Base-by-base conservation (phyloP, 2,888 invertebrate genomes). In the Phaedon cochleariae region DNA sequence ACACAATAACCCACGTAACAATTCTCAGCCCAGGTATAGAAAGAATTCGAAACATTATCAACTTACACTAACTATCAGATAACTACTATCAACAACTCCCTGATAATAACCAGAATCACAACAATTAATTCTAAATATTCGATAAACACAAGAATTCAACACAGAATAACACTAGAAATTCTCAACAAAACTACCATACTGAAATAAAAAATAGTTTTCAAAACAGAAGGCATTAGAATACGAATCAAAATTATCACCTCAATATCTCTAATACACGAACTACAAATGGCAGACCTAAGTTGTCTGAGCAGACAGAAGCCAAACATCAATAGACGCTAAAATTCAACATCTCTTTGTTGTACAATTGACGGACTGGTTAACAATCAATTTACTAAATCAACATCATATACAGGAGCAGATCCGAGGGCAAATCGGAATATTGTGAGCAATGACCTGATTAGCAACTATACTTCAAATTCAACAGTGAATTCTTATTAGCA, bases 231-330 rank as follows among this genome's bases (percentile, higher is more conserved):
- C 20, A 20, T 9, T 6, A 9, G 20, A 12, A 20, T 20, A 10
- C 21, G n/a, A 49, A 49, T 1, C 49, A 49, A 10, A 49, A 49
- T 20, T 1, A 20, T 1, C 22, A 18, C 1, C 4, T n/a, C n/a
- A n/a, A 53, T n/a, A 3, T 31, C 20, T 31, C 53, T 2, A 37
- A 34, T 10, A 55, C 55, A 10, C 31, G 55, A 55, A 55, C 55
- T 7, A 55, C 12, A n/a, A 20, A 55, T n/a, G 20, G 55, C 12
- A 55, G 55, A 15, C 55, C 54, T 10, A 55, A 34, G n/a, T 55
- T 34, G 37, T 34, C 37, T 31, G 21, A 17, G 29, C 29, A 51
- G 49, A 21, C 49, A 49, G n/a, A 18, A 12, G 26, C 54, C 54
- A 54, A 55, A 55, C 55, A 20, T n/a, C 55, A 55, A 37, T 12